These are phyloP conservation scores for Hypena proboscidalis DNA, from an alignment of 2,888 invertebrate genomes.

Conservation along the genomic window DNA sequence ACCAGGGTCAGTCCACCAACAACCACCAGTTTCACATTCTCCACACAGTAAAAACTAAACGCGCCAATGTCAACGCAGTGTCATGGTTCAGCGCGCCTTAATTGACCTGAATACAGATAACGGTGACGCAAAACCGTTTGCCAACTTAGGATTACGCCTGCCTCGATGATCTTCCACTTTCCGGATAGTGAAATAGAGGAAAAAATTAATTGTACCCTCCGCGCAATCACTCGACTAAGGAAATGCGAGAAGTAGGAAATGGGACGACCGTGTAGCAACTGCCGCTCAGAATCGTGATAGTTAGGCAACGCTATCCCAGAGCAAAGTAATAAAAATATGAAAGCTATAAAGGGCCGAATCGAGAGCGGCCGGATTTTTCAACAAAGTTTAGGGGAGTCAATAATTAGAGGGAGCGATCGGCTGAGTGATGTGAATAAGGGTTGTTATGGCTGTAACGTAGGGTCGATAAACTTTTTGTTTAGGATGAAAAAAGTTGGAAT, in stretches of 20 bases:
- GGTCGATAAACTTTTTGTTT: conserved; percentile 78
- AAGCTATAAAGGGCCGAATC: conserved; percentile 68
- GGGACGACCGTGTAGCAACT: conserved; percentile 47
- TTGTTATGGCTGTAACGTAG: conserved; percentile 73
- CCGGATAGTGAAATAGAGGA: conserved; percentile 60
- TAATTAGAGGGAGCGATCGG: conserved; percentile 82
- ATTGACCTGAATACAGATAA: conserved; percentile 73
- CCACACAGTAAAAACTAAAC: conserved; percentile 58
- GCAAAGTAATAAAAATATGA: conserved; percentile 71
- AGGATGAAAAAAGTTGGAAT: conserved; percentile 23
- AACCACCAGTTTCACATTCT: conserved; percentile 68
- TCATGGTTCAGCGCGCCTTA: conserved; percentile 72
- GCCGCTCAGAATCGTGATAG: conserved; percentile 33
- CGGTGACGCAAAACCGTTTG: conserved; percentile 69
- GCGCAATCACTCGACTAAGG: conserved; percentile 56
- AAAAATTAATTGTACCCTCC: conserved; percentile 55
- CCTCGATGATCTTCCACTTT: conserved; percentile 52
- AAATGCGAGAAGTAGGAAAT: conserved; percentile 56
- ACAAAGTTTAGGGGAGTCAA: conserved; percentile 82
- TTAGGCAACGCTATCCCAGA: conserved; percentile 46
- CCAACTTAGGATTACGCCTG: conserved; percentile 59
- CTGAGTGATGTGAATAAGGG: conserved; percentile 79
- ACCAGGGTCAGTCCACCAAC: conserved; percentile 43
- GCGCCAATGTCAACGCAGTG: conserved; percentile 72
- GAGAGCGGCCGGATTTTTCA: conserved; percentile 61